Percentiles rank a stretch among this genome's conserved stretches.
phyloP scores from a whole-genome alignment of 2,113 vertebrate genomes.

The Shinisaurus crocodilurus region DNA sequence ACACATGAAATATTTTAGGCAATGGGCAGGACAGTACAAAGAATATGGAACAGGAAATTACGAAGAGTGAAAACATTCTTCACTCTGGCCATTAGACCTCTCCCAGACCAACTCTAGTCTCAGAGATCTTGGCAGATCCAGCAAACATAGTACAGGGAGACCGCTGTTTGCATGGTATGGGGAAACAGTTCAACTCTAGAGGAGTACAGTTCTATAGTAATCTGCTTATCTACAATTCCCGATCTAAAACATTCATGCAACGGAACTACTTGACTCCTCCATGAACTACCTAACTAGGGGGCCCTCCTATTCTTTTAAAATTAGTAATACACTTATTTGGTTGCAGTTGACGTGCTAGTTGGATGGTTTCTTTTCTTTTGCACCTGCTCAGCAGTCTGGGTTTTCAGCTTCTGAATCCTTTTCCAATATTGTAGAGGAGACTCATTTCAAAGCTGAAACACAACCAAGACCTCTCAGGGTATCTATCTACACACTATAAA shows the following conservation, averaged over 20 bases:
- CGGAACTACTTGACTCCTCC: conserved; percentile 65
- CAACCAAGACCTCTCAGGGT: conserved; percentile 61
- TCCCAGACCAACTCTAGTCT: background rate
- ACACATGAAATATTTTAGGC: conserved; percentile 7
- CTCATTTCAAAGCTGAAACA: conserved; percentile 40
- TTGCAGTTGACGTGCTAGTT: conserved; percentile 69
- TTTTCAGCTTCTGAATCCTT: conserved; percentile 63
- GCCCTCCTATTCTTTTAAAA: conserved; percentile 51
- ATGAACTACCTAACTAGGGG: conserved; percentile 20
- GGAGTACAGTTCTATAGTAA: conserved; percentile 62
- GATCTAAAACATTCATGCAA: conserved; percentile 49
- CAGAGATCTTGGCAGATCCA: background rate
- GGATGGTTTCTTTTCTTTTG: conserved; percentile 58
- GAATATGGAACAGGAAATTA: background rate
- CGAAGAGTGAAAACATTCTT: background rate
- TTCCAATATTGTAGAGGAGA: conserved; percentile 59
- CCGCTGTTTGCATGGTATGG: no score
- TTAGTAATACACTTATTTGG: conserved; percentile 63
- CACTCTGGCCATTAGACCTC: background rate
- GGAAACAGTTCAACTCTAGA: conserved; percentile 69
- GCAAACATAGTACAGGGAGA: conserved; percentile 39
- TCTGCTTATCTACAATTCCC: conserved; percentile 68
- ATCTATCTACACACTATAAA: conserved; percentile 56
- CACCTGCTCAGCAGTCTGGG: conserved; percentile 64
- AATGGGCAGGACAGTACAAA: background rate